Evolutionary conservation across 2,113 vertebrate species (phyloP), one percentile per base, ranked within the genome.

Genomic region (Loxodonta africana): DNA sequence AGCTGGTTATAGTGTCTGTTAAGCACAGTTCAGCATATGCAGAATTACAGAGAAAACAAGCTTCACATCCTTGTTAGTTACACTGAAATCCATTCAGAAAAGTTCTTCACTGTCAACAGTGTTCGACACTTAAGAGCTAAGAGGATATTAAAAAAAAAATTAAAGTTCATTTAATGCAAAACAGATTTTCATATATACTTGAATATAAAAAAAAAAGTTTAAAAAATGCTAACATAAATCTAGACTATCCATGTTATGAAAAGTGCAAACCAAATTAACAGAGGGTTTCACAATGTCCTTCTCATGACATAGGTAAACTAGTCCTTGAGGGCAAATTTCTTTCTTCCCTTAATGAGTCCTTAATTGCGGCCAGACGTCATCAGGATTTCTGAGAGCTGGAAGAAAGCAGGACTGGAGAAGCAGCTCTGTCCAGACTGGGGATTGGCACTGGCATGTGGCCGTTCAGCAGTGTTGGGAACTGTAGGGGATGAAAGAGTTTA

Each of bases 401-500:
- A 90, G 99, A 99, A 88, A 99, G 99, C 98, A 99, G 99, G 93
- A 99, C 98, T 92, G 99, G 99, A 97, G 99, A 99, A 97, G 99
- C 99, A 95, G 99, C 98, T 98, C 99, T 99, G 94, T 99, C 99
- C 99, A 99, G 98, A 92, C 98, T 99, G 98, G 99, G 99, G 97
- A 99, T 98, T 53, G 99, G 99, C 97, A 99, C 98, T 60, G 99
- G 99, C 98, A 99, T 99, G 98, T 99, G 99, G 97, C 99, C 99
- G 48, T 99, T 99, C 67, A 99, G 99, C 98, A 99, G 99, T 97
- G 99, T 99, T 96, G 99, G 99, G 98, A 99, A 99, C 99, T 99
- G 99, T 9, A 97, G 98, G 90, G 97, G 95, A 97, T 97, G 97
- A 95, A 96, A 97, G 97, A 98, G 87, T 97, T 97, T 94, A 96